Conservation (phyloP, 2,888 invertebrate genomes). For the Cheilosia vernalis region DNA sequence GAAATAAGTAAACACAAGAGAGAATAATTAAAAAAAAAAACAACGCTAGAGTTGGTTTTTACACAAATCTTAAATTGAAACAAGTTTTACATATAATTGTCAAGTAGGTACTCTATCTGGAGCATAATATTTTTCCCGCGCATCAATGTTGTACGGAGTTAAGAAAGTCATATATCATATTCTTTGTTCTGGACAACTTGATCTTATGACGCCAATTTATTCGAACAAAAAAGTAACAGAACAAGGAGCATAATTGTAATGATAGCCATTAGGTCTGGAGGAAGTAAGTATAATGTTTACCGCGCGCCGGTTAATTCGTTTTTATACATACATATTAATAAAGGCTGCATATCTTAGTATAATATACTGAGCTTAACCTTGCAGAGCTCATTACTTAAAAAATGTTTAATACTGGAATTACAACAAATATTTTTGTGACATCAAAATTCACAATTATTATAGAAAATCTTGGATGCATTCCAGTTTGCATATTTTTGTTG, state of each 20-base stretch:
- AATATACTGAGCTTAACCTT: too few species aligned
- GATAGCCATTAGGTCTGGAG: conserved; percentile 40
- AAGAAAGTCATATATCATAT: not conserved
- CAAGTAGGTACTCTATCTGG: not conserved
- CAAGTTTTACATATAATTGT: conserved; percentile 24
- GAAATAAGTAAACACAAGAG: not conserved
- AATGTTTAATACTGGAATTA: too few species aligned
- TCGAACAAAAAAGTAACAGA: conserved; percentile 21
- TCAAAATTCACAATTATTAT: too few species aligned
- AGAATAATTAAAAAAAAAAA: not conserved
- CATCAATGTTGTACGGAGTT: not conserved
- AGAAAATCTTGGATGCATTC: too few species aligned
- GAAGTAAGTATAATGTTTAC: conserved; percentile 4
- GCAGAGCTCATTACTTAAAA: too few species aligned
- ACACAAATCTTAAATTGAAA: conserved; percentile 18
- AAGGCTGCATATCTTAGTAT: too few species aligned
- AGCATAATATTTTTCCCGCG: conserved; percentile 21
- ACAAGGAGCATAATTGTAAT: conserved; percentile 45
- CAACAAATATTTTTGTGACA: too few species aligned
- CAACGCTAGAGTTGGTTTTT: not conserved
- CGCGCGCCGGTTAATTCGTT: conserved; percentile 42
- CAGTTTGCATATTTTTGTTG: too few species aligned
- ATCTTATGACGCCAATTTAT: conserved; percentile 16
- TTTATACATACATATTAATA: conserved; percentile 15
- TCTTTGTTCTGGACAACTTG: conserved; percentile 5